Percentiles rank a stretch among this genome's conserved stretches.
Evolutionary conservation across 2,888 invertebrate genomes (phyloP).

Genomic region (Furcula furcula): DNA sequence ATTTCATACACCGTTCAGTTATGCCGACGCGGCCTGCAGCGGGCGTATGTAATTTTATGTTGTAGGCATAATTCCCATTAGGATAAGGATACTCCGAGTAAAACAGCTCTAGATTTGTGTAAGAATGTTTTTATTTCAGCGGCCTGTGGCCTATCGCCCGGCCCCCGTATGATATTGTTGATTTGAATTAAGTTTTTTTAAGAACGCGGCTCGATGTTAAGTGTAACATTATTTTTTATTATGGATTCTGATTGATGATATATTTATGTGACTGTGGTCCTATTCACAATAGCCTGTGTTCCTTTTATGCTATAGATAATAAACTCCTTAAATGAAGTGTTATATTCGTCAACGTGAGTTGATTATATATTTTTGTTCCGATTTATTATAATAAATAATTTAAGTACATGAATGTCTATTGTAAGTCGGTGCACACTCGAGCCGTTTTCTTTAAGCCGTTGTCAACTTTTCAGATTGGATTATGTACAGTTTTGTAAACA

Average conservation of each 20-base stretch:
- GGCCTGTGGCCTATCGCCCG: conserved; percentile 23
- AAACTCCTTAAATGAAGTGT: background rate
- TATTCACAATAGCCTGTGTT: too few relatives aligned
- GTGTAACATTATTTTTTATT: conserved; percentile 29
- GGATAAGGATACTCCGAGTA: conserved; percentile 64
- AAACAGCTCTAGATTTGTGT: conserved; percentile 54
- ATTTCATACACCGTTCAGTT: conserved; percentile 10
- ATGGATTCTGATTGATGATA: background rate
- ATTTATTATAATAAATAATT: conserved; percentile 4
- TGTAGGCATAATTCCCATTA: conserved; percentile 73
- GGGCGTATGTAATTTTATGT: conserved; percentile 63
- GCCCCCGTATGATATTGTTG: conserved; percentile 14
- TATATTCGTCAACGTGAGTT: background rate
- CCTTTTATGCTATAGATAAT: background rate
- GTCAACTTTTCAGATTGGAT: conserved; percentile 15
- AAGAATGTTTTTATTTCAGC: conserved; percentile 51
- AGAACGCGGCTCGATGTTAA: conserved; percentile 32
- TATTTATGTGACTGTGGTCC: background rate
- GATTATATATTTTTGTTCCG: conserved; percentile 1
- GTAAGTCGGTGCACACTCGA: conserved; percentile 25
- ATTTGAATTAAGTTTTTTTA: conserved; percentile 10
- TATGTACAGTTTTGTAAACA: conserved; percentile 32
- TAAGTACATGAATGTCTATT: conserved; percentile 28
- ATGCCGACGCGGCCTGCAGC: conserved; percentile 4
- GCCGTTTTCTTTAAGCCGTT: conserved; percentile 20